phyloP scores from a whole-genome alignment of 1,140 invertebrate species.

The Heliconius melpomene region DNA sequence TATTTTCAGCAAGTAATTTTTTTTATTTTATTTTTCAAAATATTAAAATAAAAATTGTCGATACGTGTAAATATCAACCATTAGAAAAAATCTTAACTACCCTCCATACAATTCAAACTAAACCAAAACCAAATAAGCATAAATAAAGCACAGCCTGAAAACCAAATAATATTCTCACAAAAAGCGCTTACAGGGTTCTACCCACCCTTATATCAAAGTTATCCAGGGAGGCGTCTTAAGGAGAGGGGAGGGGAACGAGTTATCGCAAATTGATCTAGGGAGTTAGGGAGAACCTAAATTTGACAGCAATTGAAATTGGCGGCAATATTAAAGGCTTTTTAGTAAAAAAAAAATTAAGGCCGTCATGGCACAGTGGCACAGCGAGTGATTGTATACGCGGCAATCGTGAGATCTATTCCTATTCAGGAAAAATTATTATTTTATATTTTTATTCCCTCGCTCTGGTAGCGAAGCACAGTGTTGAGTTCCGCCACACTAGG shows the following conservation, averaged over 20 bases:
- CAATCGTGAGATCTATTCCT: neutral
- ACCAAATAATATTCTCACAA: constrained; percentile 22
- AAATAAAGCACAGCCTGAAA: neutral
- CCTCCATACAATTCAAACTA: neutral
- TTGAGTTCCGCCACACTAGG: neutral
- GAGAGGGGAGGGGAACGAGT: constrained; percentile 60
- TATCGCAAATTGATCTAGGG: constrained; percentile 77
- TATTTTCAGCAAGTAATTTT: too few species aligned
- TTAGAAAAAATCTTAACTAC: too few species aligned
- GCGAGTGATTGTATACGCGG: neutral
- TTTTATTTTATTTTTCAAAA: too few species aligned
- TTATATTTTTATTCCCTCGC: neutral
- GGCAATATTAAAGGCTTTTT: constrained; percentile 74
- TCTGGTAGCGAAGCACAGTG: too few species aligned
- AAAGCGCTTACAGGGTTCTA: constrained; percentile 44
- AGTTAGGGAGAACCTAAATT: constrained; percentile 68
- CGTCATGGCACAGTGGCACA: constrained; percentile 33
- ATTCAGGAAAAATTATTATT: neutral
- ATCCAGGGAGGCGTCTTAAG: constrained; percentile 71
- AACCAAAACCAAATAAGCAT: neutral
- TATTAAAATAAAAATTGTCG: too few species aligned
- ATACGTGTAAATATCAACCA: too few species aligned
- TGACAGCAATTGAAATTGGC: constrained; percentile 80
- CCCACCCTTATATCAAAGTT: constrained; percentile 62
- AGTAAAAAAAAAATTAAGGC: constrained; percentile 32